Conservation (phyloP, 2,888 invertebrate species). For the Hyppa rectilinea region DNA sequence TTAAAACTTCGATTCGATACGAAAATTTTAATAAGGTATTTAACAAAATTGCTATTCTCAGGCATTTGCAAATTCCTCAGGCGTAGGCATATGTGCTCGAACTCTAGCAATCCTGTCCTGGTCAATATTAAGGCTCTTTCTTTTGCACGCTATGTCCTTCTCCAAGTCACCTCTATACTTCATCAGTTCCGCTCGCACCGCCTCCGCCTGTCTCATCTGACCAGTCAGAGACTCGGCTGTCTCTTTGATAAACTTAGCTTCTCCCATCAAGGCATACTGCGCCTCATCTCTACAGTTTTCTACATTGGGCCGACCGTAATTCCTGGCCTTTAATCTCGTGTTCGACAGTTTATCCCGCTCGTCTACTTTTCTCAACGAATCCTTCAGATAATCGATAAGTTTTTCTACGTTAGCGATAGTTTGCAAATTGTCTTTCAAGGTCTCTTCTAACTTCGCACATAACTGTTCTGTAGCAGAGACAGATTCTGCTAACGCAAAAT, state of each 20-base stretch:
- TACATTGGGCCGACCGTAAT: constrained; percentile 93
- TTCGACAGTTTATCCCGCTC: constrained; percentile 95
- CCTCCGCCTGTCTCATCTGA: constrained; percentile 92
- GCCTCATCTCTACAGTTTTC: constrained; percentile 96
- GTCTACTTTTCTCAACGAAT: constrained; percentile 93
- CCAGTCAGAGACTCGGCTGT: constrained; percentile 87
- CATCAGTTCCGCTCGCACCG: constrained; percentile 87
- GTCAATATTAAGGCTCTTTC: constrained; percentile 93
- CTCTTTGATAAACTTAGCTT: constrained; percentile 92
- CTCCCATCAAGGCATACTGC: constrained; percentile 94
- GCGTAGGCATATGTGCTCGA: constrained; percentile 93
- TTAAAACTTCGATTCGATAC: neutral
- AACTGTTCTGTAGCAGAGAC: constrained; percentile 94
- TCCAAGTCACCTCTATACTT: constrained; percentile 92
- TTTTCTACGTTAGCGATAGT: constrained; percentile 95
- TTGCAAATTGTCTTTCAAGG: constrained; percentile 93
- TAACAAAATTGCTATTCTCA: constrained; percentile 52
- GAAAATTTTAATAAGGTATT: constrained; percentile 17
- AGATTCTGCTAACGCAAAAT: constrained; percentile 93
- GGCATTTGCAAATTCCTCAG: constrained; percentile 91
- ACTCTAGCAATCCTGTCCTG: constrained; percentile 91
- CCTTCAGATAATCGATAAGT: constrained; percentile 93
- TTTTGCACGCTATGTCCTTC: constrained; percentile 93
- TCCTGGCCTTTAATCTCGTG: constrained; percentile 94
- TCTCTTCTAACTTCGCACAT: constrained; percentile 92